phyloP scores from a whole-genome alignment of 2,113 vertebrate species.

The Engraulis encrasicolus region DNA sequence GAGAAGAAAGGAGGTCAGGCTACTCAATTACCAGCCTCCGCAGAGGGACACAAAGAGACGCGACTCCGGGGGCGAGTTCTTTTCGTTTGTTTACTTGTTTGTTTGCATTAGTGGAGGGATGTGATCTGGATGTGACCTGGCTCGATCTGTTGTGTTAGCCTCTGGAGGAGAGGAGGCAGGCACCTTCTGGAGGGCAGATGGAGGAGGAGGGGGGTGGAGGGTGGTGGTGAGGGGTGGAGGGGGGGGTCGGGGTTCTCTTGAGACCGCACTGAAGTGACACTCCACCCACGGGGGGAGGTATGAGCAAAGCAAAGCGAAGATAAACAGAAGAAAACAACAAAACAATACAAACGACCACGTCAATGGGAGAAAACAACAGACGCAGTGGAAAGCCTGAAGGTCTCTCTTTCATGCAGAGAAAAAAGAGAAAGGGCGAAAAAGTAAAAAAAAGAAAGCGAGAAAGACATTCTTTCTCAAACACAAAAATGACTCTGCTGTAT shows the following conservation, averaged over 20 bases:
- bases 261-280: not conserved
- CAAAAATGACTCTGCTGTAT: too few relatives aligned
- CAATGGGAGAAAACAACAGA: not conserved
- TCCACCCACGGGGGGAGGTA: not conserved
- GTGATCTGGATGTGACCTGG: not conserved
- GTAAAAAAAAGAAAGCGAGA: too few relatives aligned
- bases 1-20: not conserved
- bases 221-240: not conserved
- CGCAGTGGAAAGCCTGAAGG: too few relatives aligned
- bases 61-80: not conserved
- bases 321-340: not conserved
- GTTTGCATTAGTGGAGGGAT: not conserved
- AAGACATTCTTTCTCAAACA: too few relatives aligned
- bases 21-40: not conserved
- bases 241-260: not conserved
- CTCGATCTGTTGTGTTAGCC: not conserved
- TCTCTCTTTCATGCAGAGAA: not conserved
- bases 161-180: too few relatives aligned
- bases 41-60: constrained; percentile 12
- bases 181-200: not conserved
- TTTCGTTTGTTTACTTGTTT: not conserved
- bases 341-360: not conserved
- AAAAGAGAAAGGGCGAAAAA: not conserved
- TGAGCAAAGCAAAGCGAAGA: not conserved
- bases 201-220: too few relatives aligned